Evolutionary conservation across 2,113 vertebrate genomes (phyloP).

Genomic region (Notothenia coriiceps): DNA sequence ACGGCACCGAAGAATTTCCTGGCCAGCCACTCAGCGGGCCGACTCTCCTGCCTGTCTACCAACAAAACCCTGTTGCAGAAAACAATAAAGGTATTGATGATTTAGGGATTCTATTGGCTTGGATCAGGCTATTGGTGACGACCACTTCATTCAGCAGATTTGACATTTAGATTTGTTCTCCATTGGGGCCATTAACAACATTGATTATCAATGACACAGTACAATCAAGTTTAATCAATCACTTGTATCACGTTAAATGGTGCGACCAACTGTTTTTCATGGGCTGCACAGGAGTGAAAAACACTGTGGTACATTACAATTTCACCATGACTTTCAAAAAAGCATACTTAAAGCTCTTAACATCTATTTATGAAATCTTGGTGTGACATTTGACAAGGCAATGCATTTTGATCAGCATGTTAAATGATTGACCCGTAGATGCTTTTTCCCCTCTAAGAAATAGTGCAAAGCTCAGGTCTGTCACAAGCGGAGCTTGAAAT

Average conservation of each 20-base stretch:
- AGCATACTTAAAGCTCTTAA: too few relatives aligned
- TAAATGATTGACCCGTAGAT: too few relatives aligned
- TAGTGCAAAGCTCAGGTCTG: too few relatives aligned
- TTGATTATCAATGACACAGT: background rate
- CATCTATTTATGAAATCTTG: too few relatives aligned
- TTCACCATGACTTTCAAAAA: background rate
- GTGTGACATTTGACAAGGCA: too few relatives aligned
- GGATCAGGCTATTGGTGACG: background rate
- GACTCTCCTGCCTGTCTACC: constrained; percentile 83
- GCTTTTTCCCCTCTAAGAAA: too few relatives aligned
- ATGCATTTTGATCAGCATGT: too few relatives aligned
- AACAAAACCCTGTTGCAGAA: constrained; percentile 77
- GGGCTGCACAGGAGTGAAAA: background rate
- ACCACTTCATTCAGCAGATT: background rate
- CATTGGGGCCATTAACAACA: background rate
- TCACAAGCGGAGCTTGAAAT: too few relatives aligned
- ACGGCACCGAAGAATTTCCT: constrained; percentile 80
- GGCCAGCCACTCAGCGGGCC: constrained; percentile 81
- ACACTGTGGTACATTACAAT: background rate
- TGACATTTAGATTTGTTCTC: background rate
- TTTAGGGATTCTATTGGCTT: background rate
- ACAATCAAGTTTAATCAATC: background rate
- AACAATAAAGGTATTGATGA: constrained; percentile 14
- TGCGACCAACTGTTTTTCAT: background rate
- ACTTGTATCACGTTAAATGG: background rate